phyloP scores from a whole-genome alignment of 2,797 vertebrate genomes.

The Catamblyrhynchus diadema region DNA sequence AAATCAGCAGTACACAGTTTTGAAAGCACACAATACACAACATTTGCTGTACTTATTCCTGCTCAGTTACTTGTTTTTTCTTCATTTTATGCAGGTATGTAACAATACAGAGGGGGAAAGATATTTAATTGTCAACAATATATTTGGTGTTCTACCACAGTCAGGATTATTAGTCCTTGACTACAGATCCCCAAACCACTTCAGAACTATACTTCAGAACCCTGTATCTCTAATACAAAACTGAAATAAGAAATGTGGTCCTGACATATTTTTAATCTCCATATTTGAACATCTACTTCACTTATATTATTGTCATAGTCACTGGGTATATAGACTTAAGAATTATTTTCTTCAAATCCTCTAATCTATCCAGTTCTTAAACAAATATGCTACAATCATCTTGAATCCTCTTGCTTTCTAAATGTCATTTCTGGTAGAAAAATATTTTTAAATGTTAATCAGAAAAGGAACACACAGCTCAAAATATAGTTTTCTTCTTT shows the following conservation, averaged over 20 bases:
- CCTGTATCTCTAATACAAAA: background rate
- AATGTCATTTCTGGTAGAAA: background rate
- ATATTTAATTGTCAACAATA: background rate
- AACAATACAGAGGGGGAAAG: background rate
- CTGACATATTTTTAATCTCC: background rate
- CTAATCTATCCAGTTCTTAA: background rate
- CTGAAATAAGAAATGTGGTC: background rate
- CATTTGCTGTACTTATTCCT: background rate
- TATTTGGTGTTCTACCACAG: background rate
- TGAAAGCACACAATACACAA: background rate
- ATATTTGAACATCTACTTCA: background rate
- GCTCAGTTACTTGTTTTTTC: background rate
- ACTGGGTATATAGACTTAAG: background rate
- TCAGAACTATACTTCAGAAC: background rate
- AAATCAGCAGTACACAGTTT: background rate
- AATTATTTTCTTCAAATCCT: background rate
- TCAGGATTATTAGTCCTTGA: background rate
- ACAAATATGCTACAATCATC: background rate
- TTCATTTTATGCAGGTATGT: background rate
- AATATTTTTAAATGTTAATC: background rate
- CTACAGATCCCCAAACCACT: background rate
- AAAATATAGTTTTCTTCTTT: accelerated
- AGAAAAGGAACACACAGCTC: background rate
- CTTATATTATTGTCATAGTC: background rate
- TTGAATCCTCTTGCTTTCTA: background rate